Evolutionary conservation across 2,888 invertebrate species (phyloP).

Genomic region (Ophioninae sp.): DNA sequence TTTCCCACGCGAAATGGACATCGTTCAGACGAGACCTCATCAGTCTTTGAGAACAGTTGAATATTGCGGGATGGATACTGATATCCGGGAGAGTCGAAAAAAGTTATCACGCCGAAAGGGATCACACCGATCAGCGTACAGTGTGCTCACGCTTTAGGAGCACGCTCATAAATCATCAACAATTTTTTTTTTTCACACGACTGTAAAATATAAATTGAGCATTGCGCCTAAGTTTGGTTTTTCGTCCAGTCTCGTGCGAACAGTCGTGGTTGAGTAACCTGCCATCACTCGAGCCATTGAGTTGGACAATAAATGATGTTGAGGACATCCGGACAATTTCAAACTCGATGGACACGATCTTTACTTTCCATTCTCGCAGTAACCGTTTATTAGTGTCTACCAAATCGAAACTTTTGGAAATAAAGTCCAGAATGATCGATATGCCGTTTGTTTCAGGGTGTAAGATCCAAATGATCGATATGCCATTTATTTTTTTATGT

Average conservation of each 20-base stretch:
- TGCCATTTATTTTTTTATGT: neutral
- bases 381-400: neutral
- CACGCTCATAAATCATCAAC: neutral
- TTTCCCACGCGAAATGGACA: conserved; percentile 44
- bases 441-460: neutral
- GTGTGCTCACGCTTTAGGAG: neutral
- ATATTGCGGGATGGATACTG: conserved; percentile 61
- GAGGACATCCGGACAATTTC: neutral
- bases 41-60: conserved; percentile 70
- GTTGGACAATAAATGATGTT: neutral
- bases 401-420: neutral
- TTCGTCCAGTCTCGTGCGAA: neutral
- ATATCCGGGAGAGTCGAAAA: neutral
- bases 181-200: neutral
- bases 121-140: neutral
- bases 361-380: neutral
- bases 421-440: conserved; percentile 5
- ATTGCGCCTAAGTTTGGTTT: conserved; percentile 48
- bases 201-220: conserved; percentile 58
- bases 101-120: neutral
- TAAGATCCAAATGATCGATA: neutral
- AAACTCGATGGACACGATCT: neutral
- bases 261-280: neutral
- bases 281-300: neutral
- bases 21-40: conserved; percentile 65